phyloP scores from a whole-genome alignment of 30 jellyfish, hydroid and myxozoan species.

The Hydractinia symbiolongicarpus region DNA sequence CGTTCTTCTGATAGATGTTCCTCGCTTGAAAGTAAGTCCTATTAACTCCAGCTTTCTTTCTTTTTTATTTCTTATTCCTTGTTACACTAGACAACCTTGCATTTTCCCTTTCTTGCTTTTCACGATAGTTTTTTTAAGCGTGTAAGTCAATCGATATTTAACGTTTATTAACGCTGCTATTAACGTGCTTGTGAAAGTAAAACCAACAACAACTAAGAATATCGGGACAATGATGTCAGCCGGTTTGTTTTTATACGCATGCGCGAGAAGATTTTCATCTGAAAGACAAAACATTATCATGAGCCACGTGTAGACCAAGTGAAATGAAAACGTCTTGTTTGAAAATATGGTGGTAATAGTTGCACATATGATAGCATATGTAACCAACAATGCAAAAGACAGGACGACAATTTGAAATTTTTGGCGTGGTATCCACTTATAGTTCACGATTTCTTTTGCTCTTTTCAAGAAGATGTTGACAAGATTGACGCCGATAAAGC shows the following conservation, averaged over 20 bases:
- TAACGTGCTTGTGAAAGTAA: slow-evolving; percentile 15
- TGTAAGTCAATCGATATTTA: slow-evolving; percentile 14
- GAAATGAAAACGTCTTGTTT: background rate
- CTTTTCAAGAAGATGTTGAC: slow-evolving; percentile 32
- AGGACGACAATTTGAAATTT: slow-evolving; percentile 1
- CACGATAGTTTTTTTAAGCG: background rate
- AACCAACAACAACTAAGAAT: background rate
- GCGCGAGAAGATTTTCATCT: background rate
- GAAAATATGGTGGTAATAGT: background rate
- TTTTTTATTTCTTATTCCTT: background rate
- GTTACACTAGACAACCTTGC: background rate
- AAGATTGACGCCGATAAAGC: slow-evolving; percentile 24
- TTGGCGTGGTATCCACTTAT: background rate
- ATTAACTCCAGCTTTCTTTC: background rate
- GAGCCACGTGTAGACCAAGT: background rate
- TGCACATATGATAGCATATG: background rate
- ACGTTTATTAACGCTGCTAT: slow-evolving; percentile 14
- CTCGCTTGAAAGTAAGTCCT: background rate
- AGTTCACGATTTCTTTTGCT: background rate
- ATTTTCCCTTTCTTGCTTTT: background rate
- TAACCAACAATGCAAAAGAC: background rate
- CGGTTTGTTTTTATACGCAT: background rate
- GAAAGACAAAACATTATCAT: background rate
- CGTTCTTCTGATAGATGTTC: slow-evolving; percentile 1
- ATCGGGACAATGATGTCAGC: background rate